Base-by-base conservation (phyloP, 2,113 vertebrate genomes). In the Daphoenositta chrysoptera region DNA sequence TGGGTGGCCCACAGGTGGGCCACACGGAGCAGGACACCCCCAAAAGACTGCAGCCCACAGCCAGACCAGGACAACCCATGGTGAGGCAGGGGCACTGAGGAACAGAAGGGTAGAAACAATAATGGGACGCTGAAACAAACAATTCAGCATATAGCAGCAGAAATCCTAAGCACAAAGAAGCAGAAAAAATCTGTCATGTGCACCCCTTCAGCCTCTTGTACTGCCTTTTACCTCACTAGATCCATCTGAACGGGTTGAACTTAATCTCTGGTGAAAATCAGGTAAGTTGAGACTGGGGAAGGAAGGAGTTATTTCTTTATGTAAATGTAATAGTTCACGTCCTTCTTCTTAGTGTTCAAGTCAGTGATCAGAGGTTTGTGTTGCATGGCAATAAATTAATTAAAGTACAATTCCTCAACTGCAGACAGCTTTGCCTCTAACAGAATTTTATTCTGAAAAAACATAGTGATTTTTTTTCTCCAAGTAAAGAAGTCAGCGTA, bases 1-100 rank as follows among this genome's bases (percentile, higher is more conserved):
- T 30, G 28, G 2, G 37, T 9, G 3, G 3, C 3, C 20, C 15
- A 8, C 18, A 26, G 3, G 4, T 40, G 5, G 11, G n/a, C 19
- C 22, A 18, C 10, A 27, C 1, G 3, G 23, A 44, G 14, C 1
- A 3, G 40, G 21, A 66, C 15, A 16, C 3, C 33, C 13, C 26
- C 15, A 40, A 54, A 65, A 54, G 6, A 45, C 15, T 22, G 13
- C 42, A 63, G 15, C 19, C n/a, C 31, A n/a, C 57, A 47, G 22
- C 15, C 28, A 44, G 42, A 33, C 19, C 50, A 84, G 58, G 69
- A 33, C 15, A 82, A 6, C 7, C 21, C 4, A 2, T 61, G 28
- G 11, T 42, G 40, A 57, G 30, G 2, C 48, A 64, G 14, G 2
- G 24, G 0, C 11, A 48, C 13, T 12, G 70, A 56, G 35, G 39